These are phyloP conservation scores for Andricus curvator DNA, from an alignment of 2,888 invertebrate genomes.

Conservation along the genomic window DNA sequence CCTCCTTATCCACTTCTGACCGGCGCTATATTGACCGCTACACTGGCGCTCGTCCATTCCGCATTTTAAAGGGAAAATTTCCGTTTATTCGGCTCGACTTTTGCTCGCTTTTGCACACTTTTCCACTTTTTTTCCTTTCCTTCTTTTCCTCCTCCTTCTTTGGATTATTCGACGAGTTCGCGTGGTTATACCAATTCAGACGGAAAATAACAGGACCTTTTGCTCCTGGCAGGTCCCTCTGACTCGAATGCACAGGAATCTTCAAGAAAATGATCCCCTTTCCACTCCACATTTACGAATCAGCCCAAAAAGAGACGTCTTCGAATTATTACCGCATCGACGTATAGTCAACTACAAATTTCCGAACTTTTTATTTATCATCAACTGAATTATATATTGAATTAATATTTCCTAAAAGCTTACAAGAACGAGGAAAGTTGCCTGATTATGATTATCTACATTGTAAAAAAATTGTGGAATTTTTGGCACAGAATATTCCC, in stretches of 20 bases:
- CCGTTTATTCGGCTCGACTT: conserved; percentile 70
- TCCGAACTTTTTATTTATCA: neutral
- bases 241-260: conserved; percentile 50
- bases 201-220: conserved; percentile 78
- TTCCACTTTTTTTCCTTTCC: conserved; percentile 51
- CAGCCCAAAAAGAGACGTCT: conserved; percentile 51
- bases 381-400: neutral
- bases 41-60: conserved; percentile 67
- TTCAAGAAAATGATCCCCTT: conserved; percentile 39
- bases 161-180: conserved; percentile 72
- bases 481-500: too few species aligned
- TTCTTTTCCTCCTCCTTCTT: conserved; percentile 51
- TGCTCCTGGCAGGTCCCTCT: conserved; percentile 74
- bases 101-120: conserved; percentile 57
- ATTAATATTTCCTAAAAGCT: too few species aligned
- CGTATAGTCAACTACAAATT: neutral
- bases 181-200: conserved; percentile 71
- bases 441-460: too few species aligned
- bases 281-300: conserved; percentile 42
- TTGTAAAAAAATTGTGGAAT: too few species aligned
- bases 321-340: conserved; percentile 46
- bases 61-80: conserved; percentile 78
- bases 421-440: too few species aligned
- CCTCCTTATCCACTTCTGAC: conserved; percentile 50
- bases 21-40: conserved; percentile 68